Conservation (phyloP, 2,113 vertebrate species). For the Rostratula benghalensis region DNA sequence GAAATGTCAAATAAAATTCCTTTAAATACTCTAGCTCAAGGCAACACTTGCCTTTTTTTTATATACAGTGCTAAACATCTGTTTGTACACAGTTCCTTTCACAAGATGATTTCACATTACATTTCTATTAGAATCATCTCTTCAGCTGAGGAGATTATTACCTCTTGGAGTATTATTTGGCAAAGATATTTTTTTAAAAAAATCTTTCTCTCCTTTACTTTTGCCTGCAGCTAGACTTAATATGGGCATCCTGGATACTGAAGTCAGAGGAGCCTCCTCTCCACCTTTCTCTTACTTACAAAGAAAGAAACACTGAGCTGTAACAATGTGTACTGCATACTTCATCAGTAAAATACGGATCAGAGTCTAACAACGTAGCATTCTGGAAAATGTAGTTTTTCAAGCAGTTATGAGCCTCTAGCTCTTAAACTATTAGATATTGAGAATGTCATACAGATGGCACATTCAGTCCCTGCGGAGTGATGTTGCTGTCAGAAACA, state of each 20-base stretch:
- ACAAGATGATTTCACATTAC: neutral
- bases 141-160: neutral
- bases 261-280: neutral
- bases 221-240: neutral
- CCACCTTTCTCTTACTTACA: neutral
- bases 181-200: neutral
- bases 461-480: slow-evolving; percentile 41
- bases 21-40: slow-evolving; percentile 14
- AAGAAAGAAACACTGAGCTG: neutral
- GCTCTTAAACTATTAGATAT: slow-evolving; percentile 53
- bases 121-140: slow-evolving; percentile 12
- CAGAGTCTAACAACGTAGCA: neutral
- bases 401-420: neutral
- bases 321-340: neutral
- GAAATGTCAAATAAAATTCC: neutral
- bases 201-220: neutral
- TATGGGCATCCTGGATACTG: neutral
- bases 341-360: neutral
- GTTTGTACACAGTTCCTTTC: neutral
- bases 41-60: neutral
- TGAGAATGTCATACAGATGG: slow-evolving; percentile 59
- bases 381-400: slow-evolving; percentile 42
- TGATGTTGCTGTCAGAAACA: slow-evolving; percentile 62
- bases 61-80: neutral
- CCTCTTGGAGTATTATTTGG: neutral